Percentiles rank a stretch among this genome's conserved stretches.
phyloP scores from a whole-genome alignment of 2,113 vertebrate genomes.

The Vanacampus margaritifer region DNA sequence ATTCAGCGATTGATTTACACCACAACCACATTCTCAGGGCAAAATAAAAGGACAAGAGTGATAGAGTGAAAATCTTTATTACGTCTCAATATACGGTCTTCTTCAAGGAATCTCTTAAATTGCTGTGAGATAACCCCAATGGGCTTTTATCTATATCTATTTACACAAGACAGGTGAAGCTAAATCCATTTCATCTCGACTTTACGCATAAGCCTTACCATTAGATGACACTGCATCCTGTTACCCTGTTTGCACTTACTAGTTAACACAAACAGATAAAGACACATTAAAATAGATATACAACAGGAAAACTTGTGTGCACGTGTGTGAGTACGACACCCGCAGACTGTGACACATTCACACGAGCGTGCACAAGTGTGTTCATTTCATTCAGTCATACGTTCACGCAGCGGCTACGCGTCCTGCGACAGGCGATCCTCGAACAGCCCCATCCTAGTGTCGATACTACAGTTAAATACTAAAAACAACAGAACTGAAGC shows the following conservation, averaged over 20 bases:
- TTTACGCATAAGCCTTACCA: conserved; percentile 5
- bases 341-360: conserved; percentile 26
- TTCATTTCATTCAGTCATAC: conserved; percentile 5
- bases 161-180: conserved; percentile 57
- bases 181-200: conserved; percentile 20
- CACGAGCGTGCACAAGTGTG: conserved; percentile 32
- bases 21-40: background rate
- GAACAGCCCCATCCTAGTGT: conserved; percentile 63
- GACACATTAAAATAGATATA: conserved; percentile 35
- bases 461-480: conserved; percentile 50
- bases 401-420: conserved; percentile 42
- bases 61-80: conserved; percentile 74
- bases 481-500: conserved; percentile 59
- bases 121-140: conserved; percentile 35
- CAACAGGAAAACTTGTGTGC: conserved; percentile 43
- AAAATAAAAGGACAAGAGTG: conserved; percentile 10
- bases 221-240: conserved; percentile 8
- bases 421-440: conserved; percentile 47
- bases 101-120: conserved; percentile 55
- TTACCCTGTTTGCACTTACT: conserved; percentile 65
- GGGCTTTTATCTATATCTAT: conserved; percentile 51
- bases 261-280: conserved; percentile 32
- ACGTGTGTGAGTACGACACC: conserved; percentile 37
- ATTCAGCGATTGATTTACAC: too few species aligned
- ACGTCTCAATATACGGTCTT: conserved; percentile 56